phyloP scores from a whole-genome alignment of 2,797 vertebrate genomes.

The Cephalopachus bancanus region DNA sequence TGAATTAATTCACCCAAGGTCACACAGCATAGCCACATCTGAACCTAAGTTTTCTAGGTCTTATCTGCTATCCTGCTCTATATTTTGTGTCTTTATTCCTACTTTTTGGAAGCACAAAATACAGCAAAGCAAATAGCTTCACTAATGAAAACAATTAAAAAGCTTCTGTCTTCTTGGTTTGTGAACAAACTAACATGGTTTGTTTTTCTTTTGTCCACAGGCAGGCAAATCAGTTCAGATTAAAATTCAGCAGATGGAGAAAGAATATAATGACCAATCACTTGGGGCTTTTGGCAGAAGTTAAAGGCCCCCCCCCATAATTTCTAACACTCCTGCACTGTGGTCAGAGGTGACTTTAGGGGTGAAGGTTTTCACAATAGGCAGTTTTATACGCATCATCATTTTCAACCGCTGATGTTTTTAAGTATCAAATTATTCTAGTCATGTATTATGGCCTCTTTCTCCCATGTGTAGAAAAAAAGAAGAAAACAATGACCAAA shows the following conservation, averaged over 20 bases:
- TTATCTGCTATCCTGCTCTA: neutral
- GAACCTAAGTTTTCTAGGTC: neutral
- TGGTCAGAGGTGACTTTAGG: neutral
- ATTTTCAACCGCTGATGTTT: neutral
- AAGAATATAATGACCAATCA: neutral
- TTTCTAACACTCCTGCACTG: neutral
- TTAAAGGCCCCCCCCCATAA: neutral
- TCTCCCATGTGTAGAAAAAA: neutral
- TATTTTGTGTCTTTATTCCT: slow-evolving; percentile 15
- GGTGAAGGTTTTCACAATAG: neutral
- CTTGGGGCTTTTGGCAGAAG: neutral
- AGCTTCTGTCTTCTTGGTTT: neutral
- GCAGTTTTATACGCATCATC: neutral
- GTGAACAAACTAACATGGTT: neutral
- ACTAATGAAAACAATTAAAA: neutral
- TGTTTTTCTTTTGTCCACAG: neutral
- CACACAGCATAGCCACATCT: neutral
- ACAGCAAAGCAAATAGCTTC: slow-evolving; percentile 2
- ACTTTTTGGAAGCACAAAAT: slow-evolving; percentile 4
- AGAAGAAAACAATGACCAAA: neutral
- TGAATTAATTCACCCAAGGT: neutral
- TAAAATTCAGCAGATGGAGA: neutral
- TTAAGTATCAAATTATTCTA: neutral
- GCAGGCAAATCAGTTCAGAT: neutral
- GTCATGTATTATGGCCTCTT: neutral